These are phyloP conservation scores for Andricus quercusramuli DNA, from an alignment of 2,888 invertebrate genomes.

Conservation along the genomic window DNA sequence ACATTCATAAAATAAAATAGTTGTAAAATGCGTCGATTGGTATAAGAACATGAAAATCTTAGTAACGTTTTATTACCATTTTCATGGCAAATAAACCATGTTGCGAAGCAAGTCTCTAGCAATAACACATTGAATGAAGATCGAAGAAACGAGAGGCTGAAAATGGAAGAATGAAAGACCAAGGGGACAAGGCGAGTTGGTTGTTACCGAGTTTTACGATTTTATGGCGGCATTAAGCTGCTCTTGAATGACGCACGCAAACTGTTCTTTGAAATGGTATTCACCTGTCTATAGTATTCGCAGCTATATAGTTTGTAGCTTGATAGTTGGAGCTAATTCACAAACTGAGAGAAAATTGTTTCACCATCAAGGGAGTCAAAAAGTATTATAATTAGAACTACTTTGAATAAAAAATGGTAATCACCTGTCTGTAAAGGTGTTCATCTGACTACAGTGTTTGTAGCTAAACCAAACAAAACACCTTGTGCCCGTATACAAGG, in stretches of 20 bases:
- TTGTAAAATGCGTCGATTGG: neutral
- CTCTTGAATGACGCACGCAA: conserved; percentile 15
- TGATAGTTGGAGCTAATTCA: neutral
- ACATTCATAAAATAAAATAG: neutral
- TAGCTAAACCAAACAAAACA: no score
- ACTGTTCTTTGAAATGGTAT: conserved; percentile 3
- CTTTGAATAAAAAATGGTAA: no score
- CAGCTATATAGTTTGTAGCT: neutral
- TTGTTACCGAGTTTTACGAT: conserved; percentile 9
- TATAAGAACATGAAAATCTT: neutral
- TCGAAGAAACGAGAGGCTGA: neutral
- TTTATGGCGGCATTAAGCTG: conserved; percentile 8
- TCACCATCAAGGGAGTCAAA: neutral
- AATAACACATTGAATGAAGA: conserved; percentile 2
- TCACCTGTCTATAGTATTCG: neutral
- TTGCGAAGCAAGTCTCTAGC: neutral
- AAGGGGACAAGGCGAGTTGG: neutral
- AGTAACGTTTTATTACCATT: neutral
- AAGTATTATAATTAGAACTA: no score
- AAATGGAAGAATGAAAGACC: conserved; percentile 17
- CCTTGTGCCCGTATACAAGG: no score
- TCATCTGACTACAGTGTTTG: no score
- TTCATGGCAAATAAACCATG: neutral
- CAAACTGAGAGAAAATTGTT: neutral
- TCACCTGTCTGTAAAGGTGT: no score